phyloP scores from a whole-genome alignment of 2,113 vertebrate species.

The Albula goreensis region DNA sequence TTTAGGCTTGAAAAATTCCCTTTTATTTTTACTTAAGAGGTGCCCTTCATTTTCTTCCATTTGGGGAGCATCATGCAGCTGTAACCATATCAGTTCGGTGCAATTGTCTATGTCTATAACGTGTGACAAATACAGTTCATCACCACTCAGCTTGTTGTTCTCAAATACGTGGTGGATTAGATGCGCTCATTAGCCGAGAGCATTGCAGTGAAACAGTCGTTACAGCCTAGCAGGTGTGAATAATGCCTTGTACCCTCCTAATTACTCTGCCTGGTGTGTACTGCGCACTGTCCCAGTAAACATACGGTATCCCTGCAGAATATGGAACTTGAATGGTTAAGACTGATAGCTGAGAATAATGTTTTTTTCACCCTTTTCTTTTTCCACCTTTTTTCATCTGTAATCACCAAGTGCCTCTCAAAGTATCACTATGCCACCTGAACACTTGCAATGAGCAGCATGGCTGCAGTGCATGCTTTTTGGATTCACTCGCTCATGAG shows the following conservation, averaged over 20 bases:
- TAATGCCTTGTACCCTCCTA: slow-evolving; percentile 65
- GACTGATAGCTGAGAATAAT: slow-evolving; percentile 53
- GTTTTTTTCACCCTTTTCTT: slow-evolving; percentile 5
- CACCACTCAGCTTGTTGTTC: slow-evolving; percentile 51
- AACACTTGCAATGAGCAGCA: not conserved
- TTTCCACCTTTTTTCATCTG: not conserved
- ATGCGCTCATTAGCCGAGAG: slow-evolving; percentile 66
- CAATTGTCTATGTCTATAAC: slow-evolving; percentile 64
- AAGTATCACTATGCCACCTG: not conserved
- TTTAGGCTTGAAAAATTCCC: slow-evolving; percentile 30
- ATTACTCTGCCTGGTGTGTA: slow-evolving; percentile 62
- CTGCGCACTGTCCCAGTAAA: slow-evolving; percentile 41
- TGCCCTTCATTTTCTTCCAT: slow-evolving; percentile 54
- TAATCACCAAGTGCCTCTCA: slow-evolving; percentile 29
- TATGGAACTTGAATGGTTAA: slow-evolving; percentile 57
- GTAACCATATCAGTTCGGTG: slow-evolving; percentile 58
- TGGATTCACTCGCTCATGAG: not conserved
- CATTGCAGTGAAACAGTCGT: slow-evolving; percentile 58
- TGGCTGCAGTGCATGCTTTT: not conserved
- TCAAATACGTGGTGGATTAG: slow-evolving; percentile 57
- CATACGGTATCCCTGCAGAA: slow-evolving; percentile 60
- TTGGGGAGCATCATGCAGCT: slow-evolving; percentile 56
- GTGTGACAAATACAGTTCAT: slow-evolving; percentile 62
- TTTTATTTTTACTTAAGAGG: slow-evolving; percentile 39
- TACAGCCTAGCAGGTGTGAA: slow-evolving; percentile 69